Conservation (phyloP, 2,113 vertebrate species). For the Salvator merianae region DNA sequence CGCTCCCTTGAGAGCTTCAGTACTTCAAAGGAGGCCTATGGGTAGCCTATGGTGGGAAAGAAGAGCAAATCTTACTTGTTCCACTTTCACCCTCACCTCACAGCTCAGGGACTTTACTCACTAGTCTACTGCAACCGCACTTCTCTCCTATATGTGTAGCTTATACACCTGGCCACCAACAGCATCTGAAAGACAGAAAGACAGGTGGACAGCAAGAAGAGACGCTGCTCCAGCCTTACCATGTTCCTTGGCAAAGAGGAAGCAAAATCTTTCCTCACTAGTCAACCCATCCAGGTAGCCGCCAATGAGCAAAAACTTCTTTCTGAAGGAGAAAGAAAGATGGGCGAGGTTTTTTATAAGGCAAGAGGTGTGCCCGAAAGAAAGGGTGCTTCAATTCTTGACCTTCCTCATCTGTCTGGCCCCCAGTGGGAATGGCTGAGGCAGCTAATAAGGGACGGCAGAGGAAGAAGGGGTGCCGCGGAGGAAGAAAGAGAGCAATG, state of each 20-base stretch:
- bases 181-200: too few relatives aligned
- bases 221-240: neutral
- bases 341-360: neutral
- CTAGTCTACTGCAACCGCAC: neutral
- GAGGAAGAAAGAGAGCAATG: too few relatives aligned
- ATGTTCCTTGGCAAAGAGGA: neutral
- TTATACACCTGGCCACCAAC: too few relatives aligned
- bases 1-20: too few relatives aligned
- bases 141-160: neutral
- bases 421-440: too few relatives aligned
- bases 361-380: accelerated
- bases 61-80: neutral
- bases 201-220: neutral
- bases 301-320: slow-evolving; percentile 13
- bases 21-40: neutral
- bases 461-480: too few relatives aligned
- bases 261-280: slow-evolving; percentile 24
- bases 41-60: neutral
- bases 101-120: neutral
- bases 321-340: accelerated
- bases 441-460: too few relatives aligned
- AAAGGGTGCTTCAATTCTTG: too few relatives aligned
- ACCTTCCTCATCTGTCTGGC: too few relatives aligned
- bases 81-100: neutral
- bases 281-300: slow-evolving; percentile 24